phyloP scores from a whole-genome alignment of 2,113 vertebrate species.

The Ginglymostoma cirratum region DNA sequence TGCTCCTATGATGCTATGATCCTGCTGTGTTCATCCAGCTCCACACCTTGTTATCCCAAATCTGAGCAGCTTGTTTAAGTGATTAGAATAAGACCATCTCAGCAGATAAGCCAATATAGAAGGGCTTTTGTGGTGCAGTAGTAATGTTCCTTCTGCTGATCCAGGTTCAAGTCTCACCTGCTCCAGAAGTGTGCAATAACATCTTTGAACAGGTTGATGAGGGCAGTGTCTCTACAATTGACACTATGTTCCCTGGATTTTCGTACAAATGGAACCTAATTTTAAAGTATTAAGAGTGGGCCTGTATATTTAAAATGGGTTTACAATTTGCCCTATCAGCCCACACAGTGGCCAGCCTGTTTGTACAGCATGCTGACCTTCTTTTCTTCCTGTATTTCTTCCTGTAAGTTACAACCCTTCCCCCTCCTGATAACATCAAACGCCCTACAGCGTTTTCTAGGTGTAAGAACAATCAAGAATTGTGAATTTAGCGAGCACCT shows the following conservation, averaged over 20 bases:
- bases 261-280: background rate
- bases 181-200: too few relatives aligned
- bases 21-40: too few relatives aligned
- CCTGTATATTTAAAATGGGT: background rate
- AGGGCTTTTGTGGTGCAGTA: too few relatives aligned
- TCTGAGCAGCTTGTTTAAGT: too few relatives aligned
- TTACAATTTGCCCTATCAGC: background rate
- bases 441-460: too few relatives aligned
- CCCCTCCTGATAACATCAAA: background rate
- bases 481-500: background rate
- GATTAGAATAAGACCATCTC: too few relatives aligned
- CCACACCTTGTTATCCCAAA: too few relatives aligned
- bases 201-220: too few relatives aligned
- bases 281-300: background rate
- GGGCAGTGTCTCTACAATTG: background rate
- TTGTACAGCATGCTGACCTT: background rate
- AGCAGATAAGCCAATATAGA: too few relatives aligned
- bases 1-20: too few relatives aligned
- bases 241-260: background rate
- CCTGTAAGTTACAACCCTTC: background rate
- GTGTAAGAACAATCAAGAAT: background rate
- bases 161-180: too few relatives aligned
- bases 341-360: background rate
- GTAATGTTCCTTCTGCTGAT: too few relatives aligned
- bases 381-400: background rate